phyloP scores from a whole-genome alignment of 1,140 invertebrate species.

The Drosophila nannoptera region DNA sequence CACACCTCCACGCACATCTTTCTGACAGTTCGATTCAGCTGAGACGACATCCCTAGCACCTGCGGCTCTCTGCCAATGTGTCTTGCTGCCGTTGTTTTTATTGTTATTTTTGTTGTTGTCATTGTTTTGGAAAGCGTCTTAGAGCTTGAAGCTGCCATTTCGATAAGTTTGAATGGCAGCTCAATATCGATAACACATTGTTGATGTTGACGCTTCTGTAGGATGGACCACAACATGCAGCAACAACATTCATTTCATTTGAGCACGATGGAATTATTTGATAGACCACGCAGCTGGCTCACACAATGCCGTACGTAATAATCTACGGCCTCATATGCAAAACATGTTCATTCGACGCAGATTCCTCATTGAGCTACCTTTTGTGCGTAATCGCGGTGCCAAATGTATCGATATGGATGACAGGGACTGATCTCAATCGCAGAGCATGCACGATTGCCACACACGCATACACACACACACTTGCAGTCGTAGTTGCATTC shows the following conservation, averaged over 20 bases:
- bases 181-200: conserved; percentile 35
- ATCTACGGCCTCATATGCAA: conserved; percentile 14
- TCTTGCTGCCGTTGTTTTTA: conserved; percentile 2
- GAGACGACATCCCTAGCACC: conserved; percentile 12
- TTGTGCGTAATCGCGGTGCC: conserved; percentile 15
- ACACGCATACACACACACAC: conserved; percentile 25
- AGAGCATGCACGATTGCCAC: conserved; percentile 21
- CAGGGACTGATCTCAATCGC: conserved; percentile 19
- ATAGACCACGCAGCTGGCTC: conserved; percentile 19
- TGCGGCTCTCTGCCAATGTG: conserved; percentile 15
- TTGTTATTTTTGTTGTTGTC: conserved; percentile 1
- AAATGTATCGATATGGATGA: conserved; percentile 39
- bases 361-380: conserved; percentile 61
- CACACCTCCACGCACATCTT: not conserved
- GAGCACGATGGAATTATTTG: conserved; percentile 42
- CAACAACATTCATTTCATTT: conserved; percentile 11
- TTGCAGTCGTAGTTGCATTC: not conserved
- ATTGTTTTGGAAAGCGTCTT: too few relatives aligned
- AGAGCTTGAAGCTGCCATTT: not conserved
- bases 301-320: conserved; percentile 13
- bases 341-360: conserved; percentile 66
- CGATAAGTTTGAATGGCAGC: conserved; percentile 35
- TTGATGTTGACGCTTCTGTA: conserved; percentile 11
- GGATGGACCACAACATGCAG: conserved; percentile 1
- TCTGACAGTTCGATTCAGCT: not conserved